Conservation (phyloP, 1,140 invertebrate genomes). For the Lethocerus indicus region DNA sequence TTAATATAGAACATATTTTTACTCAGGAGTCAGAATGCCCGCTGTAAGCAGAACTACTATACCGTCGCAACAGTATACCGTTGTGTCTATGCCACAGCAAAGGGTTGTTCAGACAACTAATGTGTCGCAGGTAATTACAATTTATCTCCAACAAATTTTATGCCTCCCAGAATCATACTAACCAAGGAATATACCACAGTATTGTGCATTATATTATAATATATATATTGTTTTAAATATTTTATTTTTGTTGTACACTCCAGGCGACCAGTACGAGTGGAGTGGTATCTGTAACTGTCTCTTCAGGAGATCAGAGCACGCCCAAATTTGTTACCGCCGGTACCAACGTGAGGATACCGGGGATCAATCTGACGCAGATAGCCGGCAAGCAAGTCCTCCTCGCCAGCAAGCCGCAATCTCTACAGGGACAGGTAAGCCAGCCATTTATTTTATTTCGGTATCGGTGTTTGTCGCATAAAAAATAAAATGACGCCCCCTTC, state of each 20-base stretch:
- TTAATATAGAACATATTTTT: too few relatives aligned
- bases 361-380: constrained; percentile 33
- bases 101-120: constrained; percentile 16
- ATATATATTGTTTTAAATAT: too few relatives aligned
- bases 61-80: constrained; percentile 18
- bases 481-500: too few relatives aligned
- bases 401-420: constrained; percentile 27
- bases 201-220: too few relatives aligned
- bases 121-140: constrained; percentile 5
- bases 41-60: constrained; percentile 25
- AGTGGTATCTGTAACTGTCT: constrained; percentile 6
- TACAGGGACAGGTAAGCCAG: constrained; percentile 16
- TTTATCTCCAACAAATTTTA: too few relatives aligned
- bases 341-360: constrained; percentile 25
- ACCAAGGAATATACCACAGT: too few relatives aligned
- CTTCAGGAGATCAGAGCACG: constrained; percentile 15
- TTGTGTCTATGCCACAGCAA: constrained; percentile 18
- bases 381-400: constrained; percentile 45
- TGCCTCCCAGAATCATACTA: too few relatives aligned
- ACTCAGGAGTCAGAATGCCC: neutral
- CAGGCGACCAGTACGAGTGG: neutral
- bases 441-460: too few relatives aligned
- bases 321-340: too few relatives aligned
- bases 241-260: too few relatives aligned
- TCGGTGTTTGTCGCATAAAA: too few relatives aligned